Percentiles rank a stretch among this genome's conserved stretches.
phyloP scores from a whole-genome alignment of 2,113 vertebrate species.

The Chascanopsetta lugubris region DNA sequence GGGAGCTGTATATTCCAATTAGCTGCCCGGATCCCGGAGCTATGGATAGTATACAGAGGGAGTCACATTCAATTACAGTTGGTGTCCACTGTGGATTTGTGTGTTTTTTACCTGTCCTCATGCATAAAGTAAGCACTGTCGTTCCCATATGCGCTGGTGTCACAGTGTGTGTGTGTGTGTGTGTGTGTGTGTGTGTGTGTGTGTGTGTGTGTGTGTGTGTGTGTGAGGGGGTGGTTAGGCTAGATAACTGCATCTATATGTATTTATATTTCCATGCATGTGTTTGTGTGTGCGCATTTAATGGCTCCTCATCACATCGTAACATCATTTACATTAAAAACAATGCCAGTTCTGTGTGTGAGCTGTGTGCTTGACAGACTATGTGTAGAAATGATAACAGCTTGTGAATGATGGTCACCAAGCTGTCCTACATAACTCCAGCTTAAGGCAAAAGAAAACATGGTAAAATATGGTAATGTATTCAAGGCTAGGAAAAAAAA shows the following conservation, averaged over 20 bases:
- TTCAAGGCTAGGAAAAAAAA: conserved; percentile 64
- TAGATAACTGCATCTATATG: conserved; percentile 40
- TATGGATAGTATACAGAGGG: conserved; percentile 73
- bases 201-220: conserved; percentile 17
- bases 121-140: conserved; percentile 68
- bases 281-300: conserved; percentile 53
- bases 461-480: conserved; percentile 77
- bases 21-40: conserved; percentile 67
- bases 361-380: conserved; percentile 49
- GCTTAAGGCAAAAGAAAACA: conserved; percentile 72
- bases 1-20: conserved; percentile 79
- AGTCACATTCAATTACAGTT: conserved; percentile 79
- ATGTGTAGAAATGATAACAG: conserved; percentile 51
- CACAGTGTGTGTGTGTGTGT: conserved; percentile 25
- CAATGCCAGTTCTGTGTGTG: conserved; percentile 35
- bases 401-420: conserved; percentile 74
- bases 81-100: conserved; percentile 67
- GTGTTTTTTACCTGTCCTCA: conserved; percentile 79
- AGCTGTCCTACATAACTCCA: conserved; percentile 72
- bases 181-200: conserved; percentile 24
- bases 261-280: conserved; percentile 49
- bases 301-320: conserved; percentile 47
- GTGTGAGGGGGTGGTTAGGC: conserved; percentile 15
- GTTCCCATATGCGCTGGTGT: conserved; percentile 61
- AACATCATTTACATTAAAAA: conserved; percentile 68